These are phyloP conservation scores for Rachycentron canadum DNA, from an alignment of 2,797 vertebrate genomes.

Conservation along the genomic window DNA sequence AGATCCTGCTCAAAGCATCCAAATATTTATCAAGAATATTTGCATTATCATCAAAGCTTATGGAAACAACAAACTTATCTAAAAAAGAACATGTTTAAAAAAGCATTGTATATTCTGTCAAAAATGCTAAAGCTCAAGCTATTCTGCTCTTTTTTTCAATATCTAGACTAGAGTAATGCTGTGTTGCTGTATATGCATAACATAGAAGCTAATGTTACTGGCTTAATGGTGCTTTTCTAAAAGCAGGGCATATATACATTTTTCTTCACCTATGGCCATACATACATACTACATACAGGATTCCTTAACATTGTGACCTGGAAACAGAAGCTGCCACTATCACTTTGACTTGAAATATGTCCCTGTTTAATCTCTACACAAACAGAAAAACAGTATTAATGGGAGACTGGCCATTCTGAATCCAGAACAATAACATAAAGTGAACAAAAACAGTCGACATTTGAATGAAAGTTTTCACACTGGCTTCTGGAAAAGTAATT, in stretches of 20 bases:
- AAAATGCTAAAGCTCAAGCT: constrained; percentile 72
- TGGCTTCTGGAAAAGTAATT: constrained; percentile 64
- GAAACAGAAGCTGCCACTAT: constrained; percentile 62
- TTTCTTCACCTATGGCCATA: constrained; percentile 51
- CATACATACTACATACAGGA: constrained; percentile 49
- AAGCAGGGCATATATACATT: constrained; percentile 76
- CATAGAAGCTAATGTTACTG: constrained; percentile 66
- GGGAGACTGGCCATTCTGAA: constrained; percentile 19
- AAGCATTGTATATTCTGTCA: constrained; percentile 60
- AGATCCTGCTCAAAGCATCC: constrained; percentile 55
- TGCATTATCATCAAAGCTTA: constrained; percentile 70
- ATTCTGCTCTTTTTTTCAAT: constrained; percentile 57
- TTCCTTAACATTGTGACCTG: constrained; percentile 36
- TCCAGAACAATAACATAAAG: constrained; percentile 19
- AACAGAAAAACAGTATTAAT: constrained; percentile 52
- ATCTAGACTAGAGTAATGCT: constrained; percentile 67
- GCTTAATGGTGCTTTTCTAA: constrained; percentile 68
- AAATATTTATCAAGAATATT: constrained; percentile 69
- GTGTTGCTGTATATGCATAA: constrained; percentile 68
- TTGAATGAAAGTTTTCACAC: constrained; percentile 45
- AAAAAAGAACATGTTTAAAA: constrained; percentile 46
- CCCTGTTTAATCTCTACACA: constrained; percentile 15
- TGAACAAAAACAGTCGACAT: neutral
- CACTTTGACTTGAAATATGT: constrained; percentile 36
- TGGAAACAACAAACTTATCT: constrained; percentile 63